A percentile compares a stretch with the other conserved stretches of the same genome.
These are phyloP conservation scores for Chrysoperla carnea DNA, from an alignment of 1,140 invertebrate genomes.

Conservation along the genomic window DNA sequence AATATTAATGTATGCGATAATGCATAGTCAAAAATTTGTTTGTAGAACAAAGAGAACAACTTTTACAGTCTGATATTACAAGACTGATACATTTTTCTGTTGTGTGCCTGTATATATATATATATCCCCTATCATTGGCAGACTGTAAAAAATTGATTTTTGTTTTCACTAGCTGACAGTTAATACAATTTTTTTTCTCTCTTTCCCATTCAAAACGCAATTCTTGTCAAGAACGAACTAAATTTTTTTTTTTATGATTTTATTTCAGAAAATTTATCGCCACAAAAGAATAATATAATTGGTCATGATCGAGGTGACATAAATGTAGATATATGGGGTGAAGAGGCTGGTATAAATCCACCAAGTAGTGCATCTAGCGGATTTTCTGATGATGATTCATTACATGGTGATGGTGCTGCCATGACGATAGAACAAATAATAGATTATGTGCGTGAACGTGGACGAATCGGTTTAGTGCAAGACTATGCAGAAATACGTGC, in stretches of 20 bases:
- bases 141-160: too few relatives aligned
- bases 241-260: neutral
- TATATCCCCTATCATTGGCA: too few relatives aligned
- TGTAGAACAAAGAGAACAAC: too few relatives aligned
- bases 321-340: neutral
- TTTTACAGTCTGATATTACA: too few relatives aligned
- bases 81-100: too few relatives aligned
- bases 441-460: conserved; percentile 50
- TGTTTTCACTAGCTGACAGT: too few relatives aligned
- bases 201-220: too few relatives aligned
- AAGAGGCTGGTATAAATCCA: conserved; percentile 26
- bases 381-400: conserved; percentile 74
- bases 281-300: neutral
- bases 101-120: too few relatives aligned
- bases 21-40: too few relatives aligned
- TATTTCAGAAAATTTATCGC: neutral
- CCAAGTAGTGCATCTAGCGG: conserved; percentile 64
- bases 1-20: too few relatives aligned
- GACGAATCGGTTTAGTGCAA: conserved; percentile 55
- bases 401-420: conserved; percentile 43
- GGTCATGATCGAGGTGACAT: neutral
- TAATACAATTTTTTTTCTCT: too few relatives aligned
- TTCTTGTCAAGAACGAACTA: too few relatives aligned
- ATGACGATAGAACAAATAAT: conserved; percentile 57
- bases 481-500: conserved; percentile 77